These are phyloP conservation scores for Hololepta plana DNA, from an alignment of 2,888 invertebrate genomes.

Conservation along the genomic window DNA sequence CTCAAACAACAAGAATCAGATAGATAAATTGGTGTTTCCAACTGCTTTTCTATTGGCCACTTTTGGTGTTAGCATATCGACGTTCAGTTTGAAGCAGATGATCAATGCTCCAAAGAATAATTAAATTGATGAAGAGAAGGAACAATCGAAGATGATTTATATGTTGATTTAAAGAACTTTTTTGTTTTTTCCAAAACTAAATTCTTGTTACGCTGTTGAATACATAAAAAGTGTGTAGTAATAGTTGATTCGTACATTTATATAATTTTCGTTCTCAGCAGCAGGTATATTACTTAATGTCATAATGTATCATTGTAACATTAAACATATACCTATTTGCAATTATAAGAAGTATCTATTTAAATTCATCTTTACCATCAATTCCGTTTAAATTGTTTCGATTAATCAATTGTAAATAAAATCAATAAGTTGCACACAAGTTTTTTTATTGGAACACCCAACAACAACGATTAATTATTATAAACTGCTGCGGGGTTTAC, in stretches of 20 bases:
- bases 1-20: no score
- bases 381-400: no score
- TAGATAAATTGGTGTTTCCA: conserved; percentile 20
- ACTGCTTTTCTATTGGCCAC: conserved; percentile 23
- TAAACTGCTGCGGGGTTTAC: neutral
- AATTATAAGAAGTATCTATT: conserved; percentile 19
- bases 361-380: conserved; percentile 21
- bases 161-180: no score
- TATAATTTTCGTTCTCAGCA: no score
- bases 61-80: conserved; percentile 23
- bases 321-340: conserved; percentile 15
- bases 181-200: no score
- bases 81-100: conserved; percentile 24
- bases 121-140: conserved; percentile 8
- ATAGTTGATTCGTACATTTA: no score
- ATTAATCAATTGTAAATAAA: conserved; percentile 1
- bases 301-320: no score
- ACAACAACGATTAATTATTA: neutral
- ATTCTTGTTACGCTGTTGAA: no score
- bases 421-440: no score
- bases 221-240: no score
- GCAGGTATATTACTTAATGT: no score
- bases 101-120: conserved; percentile 10
- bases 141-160: no score
- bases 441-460: neutral